Evolutionary conservation across 2,888 invertebrate genomes (phyloP).

Genomic region (Cremastinae sp.): DNA sequence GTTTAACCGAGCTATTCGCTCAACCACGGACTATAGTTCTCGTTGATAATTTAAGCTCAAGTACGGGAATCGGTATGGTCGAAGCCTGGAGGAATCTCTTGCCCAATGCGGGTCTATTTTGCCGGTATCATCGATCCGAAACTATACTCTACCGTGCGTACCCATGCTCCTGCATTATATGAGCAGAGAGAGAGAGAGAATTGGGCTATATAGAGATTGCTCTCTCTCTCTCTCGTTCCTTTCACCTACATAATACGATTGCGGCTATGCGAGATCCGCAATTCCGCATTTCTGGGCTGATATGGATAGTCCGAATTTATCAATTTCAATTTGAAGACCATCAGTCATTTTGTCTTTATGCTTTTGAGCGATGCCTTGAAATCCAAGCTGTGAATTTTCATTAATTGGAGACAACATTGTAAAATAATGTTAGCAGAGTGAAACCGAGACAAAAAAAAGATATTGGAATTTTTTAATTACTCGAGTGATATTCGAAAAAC

Average conservation of each 20-base stretch:
- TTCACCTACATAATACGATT: conserved; percentile 2
- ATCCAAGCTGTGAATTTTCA: no score
- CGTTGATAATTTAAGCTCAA: conserved; percentile 38
- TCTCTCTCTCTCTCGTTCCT: background rate
- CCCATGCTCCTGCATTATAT: conserved; percentile 13
- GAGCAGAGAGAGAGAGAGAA: background rate
- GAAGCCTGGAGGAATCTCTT: conserved; percentile 24
- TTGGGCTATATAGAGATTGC: no score
- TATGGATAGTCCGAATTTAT: no score
- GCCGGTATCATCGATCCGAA: conserved; percentile 53
- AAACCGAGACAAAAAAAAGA: no score
- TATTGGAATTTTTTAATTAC: no score
- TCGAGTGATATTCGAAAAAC: no score
- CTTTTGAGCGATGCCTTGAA: no score
- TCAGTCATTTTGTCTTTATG: no score
- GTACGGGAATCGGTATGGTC: conserved; percentile 25
- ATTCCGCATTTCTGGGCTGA: background rate
- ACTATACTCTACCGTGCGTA: conserved; percentile 37
- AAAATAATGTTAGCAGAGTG: no score
- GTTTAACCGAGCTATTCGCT: background rate
- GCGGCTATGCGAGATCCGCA: background rate
- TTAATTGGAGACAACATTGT: no score
- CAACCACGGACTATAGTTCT: conserved; percentile 17
- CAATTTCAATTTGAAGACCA: no score
- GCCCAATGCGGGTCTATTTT: conserved; percentile 48